A percentile compares a stretch with the other conserved stretches of the same genome.
These are phyloP conservation scores for Cryptophagus acutangulus DNA, from an alignment of 2,888 invertebrate genomes.

Conservation along the genomic window DNA sequence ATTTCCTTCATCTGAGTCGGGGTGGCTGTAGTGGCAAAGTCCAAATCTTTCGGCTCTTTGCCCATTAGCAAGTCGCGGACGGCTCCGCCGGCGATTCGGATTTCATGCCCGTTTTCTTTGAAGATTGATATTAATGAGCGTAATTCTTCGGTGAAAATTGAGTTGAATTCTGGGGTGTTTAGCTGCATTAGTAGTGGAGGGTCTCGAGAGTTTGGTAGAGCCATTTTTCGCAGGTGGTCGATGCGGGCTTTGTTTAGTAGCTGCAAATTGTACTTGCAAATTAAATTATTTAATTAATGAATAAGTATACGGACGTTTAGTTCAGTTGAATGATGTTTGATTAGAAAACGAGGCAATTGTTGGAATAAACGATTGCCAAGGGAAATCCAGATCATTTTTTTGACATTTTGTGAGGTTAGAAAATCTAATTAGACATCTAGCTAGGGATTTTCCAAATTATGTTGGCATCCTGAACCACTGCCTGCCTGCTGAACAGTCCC, in stretches of 20 bases:
- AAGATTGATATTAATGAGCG: conserved; percentile 67
- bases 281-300: no score
- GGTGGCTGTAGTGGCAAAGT: conserved; percentile 97
- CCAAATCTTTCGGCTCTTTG: conserved; percentile 81
- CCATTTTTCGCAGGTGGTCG: conserved; percentile 32
- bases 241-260: not conserved
- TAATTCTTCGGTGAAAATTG: conserved; percentile 80
- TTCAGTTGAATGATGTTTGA: no score
- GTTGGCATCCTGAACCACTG: no score
- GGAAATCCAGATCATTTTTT: no score
- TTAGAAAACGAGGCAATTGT: no score
- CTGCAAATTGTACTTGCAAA: no score
- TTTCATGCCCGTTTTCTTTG: conserved; percentile 72
- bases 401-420: no score
- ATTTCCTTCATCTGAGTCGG: conserved; percentile 94
- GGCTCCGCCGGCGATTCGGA: conserved; percentile 95
- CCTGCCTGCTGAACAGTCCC: no score
- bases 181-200: conserved; percentile 68
- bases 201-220: conserved; percentile 48
- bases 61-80: conserved; percentile 84
- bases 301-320: no score
- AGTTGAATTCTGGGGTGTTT: conserved; percentile 67
- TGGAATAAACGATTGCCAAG: no score
- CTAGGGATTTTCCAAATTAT: no score
- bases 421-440: no score